A percentile compares a stretch with the other conserved stretches of the same genome.
These are phyloP conservation scores for Cyphomyrus discorhynchus DNA, from an alignment of 2,113 vertebrate genomes.

Conservation along the genomic window DNA sequence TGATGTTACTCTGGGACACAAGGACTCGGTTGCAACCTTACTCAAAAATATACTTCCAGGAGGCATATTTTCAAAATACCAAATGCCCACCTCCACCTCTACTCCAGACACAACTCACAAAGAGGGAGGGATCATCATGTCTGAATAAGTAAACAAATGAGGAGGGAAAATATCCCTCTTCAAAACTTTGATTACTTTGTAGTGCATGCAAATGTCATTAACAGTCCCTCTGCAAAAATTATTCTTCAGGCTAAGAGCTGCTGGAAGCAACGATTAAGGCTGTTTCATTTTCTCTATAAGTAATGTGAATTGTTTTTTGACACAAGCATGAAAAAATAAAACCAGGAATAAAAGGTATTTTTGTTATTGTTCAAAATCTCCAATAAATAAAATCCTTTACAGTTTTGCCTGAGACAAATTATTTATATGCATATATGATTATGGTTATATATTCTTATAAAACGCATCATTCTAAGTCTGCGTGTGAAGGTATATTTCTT, in stretches of 20 bases:
- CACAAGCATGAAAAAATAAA: background rate
- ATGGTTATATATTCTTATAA: background rate
- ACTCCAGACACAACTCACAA: background rate
- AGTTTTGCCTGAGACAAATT: background rate
- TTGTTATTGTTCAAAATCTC: background rate
- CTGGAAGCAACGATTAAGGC: background rate
- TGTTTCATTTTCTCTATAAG: background rate
- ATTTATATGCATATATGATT: background rate
- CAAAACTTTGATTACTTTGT: background rate
- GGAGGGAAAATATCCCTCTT: background rate
- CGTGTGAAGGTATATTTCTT: background rate
- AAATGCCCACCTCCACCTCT: background rate
- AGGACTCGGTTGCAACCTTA: background rate
- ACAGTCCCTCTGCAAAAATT: background rate
- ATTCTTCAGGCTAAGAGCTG: constrained; percentile 5
- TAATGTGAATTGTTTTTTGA: constrained; percentile 8
- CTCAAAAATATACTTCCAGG: background rate
- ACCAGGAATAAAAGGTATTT: background rate
- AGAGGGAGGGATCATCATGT: background rate
- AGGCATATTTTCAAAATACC: background rate
- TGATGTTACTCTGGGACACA: background rate
- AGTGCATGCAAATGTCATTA: constrained; percentile 9
- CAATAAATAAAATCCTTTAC: background rate
- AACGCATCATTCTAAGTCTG: background rate
- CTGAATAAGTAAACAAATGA: constrained; percentile 1